Evolutionary conservation across 2,797 vertebrate genomes (phyloP), one percentile per base, ranked within the genome.

Genomic region (Mionectes olivaceus): DNA sequence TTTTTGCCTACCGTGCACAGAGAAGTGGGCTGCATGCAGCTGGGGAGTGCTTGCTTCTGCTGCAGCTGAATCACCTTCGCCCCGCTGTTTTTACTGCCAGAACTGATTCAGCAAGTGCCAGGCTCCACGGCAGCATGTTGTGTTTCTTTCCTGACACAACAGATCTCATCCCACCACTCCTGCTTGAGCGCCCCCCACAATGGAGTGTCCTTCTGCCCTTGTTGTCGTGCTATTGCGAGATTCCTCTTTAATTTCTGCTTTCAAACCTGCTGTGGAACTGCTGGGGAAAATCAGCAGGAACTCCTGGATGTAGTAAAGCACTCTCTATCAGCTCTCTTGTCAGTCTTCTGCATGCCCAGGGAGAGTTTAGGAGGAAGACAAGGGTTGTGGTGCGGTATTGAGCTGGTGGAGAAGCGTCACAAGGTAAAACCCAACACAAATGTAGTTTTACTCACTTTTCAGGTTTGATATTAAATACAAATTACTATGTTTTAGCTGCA

Each of bases 1-100:
- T 8, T 7, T 41, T 25, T 28, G 19, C 64, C 43, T 35, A 24
- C 61, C 2, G 1, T 22, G 6, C 22, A 7, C 17, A 8, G 33
- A 43, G 33, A 24, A 19, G 13, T 10, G 35, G 63, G 44, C 25
- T 19, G 5, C 0, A 0, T 25, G 30, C 1, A 0, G 8, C 12
- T 5, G 8, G 7, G 25, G n/a, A 19, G 4, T 76, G 22, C 56
- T 65, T n/a, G 10, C 55, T 82, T 65, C 77, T 33, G 30, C 71
- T 76, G 33, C 30, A 7, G 33, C 25, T 35, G 32, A 32, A 57
- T 33, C n/a, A 23, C 6, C 37, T 69, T 7, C 49, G 64, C 21
- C 44, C 37, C 3, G 0, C 23, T 14, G 63, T 44, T 46, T 41
- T 35, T 28, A 8, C 8, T 13, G 53, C n/a, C 28, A 27, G 21